Evolutionary conservation across 1,140 invertebrate species (phyloP).

Genomic region (Paramacrobiotus metropolitanus): DNA sequence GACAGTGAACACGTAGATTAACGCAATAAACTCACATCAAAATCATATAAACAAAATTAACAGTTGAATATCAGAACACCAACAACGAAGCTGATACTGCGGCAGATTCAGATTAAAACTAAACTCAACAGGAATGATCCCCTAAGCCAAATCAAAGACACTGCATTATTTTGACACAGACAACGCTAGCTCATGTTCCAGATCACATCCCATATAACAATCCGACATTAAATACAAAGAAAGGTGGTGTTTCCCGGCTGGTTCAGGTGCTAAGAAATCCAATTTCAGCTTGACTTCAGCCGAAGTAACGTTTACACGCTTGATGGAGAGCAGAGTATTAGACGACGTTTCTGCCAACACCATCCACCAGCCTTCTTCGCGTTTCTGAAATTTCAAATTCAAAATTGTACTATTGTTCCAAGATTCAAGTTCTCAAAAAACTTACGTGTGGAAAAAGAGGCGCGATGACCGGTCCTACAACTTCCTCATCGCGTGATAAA

Average conservation of each 20-base stretch:
- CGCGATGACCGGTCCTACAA: slow-evolving; percentile 84
- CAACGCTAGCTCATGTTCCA: slow-evolving; percentile 55
- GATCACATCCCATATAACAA: slow-evolving; percentile 91
- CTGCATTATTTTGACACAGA: no score
- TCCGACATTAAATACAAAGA: slow-evolving; percentile 97
- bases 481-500: slow-evolving; percentile 83
- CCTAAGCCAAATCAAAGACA: no score
- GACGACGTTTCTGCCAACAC: slow-evolving; percentile 86
- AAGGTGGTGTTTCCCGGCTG: slow-evolving; percentile 50
- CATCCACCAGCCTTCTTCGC: slow-evolving; percentile 99
- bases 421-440: slow-evolving; percentile 8
- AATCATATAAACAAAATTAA: no score
- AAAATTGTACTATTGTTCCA: slow-evolving; percentile 4
- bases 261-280: slow-evolving; percentile 72
- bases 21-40: no score
- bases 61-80: no score
- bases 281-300: slow-evolving; percentile 40
- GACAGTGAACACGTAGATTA: no score
- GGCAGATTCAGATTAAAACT: no score
- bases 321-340: slow-evolving; percentile 86
- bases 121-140: no score
- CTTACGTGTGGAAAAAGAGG: slow-evolving; percentile 80
- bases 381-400: slow-evolving; percentile 38
- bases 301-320: slow-evolving; percentile 50
- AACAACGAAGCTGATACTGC: no score